Percentiles rank a stretch among this genome's conserved stretches.
phyloP scores from a whole-genome alignment of 1,140 invertebrate species.

The Caenorhabditis latens region DNA sequence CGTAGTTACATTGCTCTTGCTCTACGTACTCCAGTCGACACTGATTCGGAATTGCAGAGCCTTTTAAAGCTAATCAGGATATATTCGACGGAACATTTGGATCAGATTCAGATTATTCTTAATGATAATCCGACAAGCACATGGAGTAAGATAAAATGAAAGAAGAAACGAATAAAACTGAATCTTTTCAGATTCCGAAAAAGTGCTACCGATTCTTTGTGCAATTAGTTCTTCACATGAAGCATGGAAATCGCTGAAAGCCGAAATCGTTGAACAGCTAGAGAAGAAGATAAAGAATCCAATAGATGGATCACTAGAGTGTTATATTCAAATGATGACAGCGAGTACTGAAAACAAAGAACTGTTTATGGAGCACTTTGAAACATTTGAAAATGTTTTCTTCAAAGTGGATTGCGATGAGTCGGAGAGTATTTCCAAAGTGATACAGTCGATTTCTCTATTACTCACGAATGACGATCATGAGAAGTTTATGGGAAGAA shows the following conservation, averaged over 20 bases:
- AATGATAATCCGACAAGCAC: background rate
- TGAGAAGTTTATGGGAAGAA: conserved; percentile 4
- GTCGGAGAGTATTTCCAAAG: background rate
- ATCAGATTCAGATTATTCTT: conserved; percentile 41
- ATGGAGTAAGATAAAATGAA: background rate
- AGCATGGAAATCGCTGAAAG: background rate
- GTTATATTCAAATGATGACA: conserved; percentile 23
- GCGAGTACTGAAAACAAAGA: background rate
- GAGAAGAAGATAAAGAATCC: background rate
- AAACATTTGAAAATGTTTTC: background rate
- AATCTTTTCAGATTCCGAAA: conserved; percentile 6
- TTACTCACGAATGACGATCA: conserved; percentile 7
- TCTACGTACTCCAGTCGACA: background rate
- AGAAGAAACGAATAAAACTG: background rate
- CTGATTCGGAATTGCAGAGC: background rate
- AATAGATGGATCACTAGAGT: background rate
- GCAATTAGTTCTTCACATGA: background rate
- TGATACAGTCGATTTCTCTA: background rate
- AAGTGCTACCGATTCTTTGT: conserved; percentile 27
- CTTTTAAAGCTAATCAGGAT: conserved; percentile 37
- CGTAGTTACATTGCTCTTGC: conserved; percentile 34
- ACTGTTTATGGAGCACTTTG: background rate
- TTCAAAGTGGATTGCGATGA: background rate
- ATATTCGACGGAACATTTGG: background rate
- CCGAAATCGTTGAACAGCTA: background rate